Evolutionary conservation across 1,140 invertebrate genomes (phyloP).

Genomic region (Drosophila sproati): DNA sequence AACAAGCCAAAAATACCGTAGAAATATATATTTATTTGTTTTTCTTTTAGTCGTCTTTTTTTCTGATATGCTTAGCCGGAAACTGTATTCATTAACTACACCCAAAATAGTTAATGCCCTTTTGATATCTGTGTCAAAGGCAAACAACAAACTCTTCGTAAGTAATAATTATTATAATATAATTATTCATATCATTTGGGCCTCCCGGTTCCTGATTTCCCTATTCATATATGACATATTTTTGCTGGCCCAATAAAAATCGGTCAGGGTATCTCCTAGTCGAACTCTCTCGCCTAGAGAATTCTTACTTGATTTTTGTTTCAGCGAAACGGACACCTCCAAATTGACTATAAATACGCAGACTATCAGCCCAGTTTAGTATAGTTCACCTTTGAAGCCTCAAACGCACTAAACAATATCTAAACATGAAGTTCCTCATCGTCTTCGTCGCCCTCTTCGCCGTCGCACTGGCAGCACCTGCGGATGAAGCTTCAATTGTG

Average conservation of each 20-base stretch:
- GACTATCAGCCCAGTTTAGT: background rate
- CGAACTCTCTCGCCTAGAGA: no score
- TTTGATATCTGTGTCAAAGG: slow-evolving; percentile 11
- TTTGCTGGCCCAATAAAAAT: no score
- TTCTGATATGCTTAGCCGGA: slow-evolving; percentile 17
- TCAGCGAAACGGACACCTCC: background rate
- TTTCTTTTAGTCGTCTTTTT: slow-evolving; percentile 8
- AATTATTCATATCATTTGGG: background rate
- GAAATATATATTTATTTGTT: slow-evolving; percentile 1
- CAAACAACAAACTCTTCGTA: background rate
- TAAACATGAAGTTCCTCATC: slow-evolving; percentile 75
- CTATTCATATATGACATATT: background rate
- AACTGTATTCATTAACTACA: background rate
- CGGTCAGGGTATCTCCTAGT: no score
- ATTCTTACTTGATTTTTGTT: background rate
- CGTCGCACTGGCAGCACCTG: slow-evolving; percentile 60
- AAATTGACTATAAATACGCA: slow-evolving; percentile 22
- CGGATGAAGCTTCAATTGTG: slow-evolving; percentile 66
- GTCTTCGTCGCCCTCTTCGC: slow-evolving; percentile 74
- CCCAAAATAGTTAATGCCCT: background rate
- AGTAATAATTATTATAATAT: background rate
- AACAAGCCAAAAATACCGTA: slow-evolving; percentile 22
- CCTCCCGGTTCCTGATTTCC: background rate
- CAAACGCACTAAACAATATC: slow-evolving; percentile 29
- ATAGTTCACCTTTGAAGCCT: slow-evolving; percentile 42